phyloP scores from a whole-genome alignment of 2,113 vertebrate species.

The Oncorhynchus masou region DNA sequence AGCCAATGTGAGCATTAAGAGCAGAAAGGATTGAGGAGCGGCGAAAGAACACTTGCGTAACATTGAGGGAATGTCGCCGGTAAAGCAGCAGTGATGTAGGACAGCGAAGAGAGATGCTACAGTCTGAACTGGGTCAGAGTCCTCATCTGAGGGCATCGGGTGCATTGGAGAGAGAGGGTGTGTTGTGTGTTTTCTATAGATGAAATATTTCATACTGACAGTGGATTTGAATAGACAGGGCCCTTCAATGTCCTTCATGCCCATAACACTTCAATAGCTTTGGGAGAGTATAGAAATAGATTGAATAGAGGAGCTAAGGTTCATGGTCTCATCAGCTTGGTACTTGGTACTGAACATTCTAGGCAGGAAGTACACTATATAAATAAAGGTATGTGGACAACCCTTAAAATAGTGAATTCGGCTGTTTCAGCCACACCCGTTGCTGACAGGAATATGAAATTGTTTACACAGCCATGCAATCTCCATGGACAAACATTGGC shows the following conservation, averaged over 20 bases:
- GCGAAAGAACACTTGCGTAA: constrained; percentile 58
- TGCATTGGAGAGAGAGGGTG: constrained; percentile 30
- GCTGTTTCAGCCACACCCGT: too few species aligned
- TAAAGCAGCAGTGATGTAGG: constrained; percentile 66
- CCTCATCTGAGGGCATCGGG: constrained; percentile 41
- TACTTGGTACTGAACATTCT: background rate
- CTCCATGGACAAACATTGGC: too few species aligned
- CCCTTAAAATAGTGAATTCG: too few species aligned
- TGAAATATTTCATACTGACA: background rate
- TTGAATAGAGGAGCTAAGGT: background rate
- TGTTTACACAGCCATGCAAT: too few species aligned
- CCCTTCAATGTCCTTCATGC: background rate
- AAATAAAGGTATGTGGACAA: background rate
- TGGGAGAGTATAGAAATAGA: background rate
- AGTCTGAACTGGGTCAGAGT: constrained; percentile 65
- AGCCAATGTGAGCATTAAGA: constrained; percentile 20
- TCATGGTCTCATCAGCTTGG: background rate
- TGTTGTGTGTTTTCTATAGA: constrained; percentile 5
- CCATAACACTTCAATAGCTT: background rate
- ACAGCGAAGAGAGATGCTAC: constrained; percentile 56
- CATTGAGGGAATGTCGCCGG: constrained; percentile 4
- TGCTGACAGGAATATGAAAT: too few species aligned
- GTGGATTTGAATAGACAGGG: constrained; percentile 3
- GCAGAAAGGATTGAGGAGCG: constrained; percentile 37
- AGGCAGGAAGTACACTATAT: background rate